A percentile compares a stretch with the other conserved stretches of the same genome.
These are phyloP conservation scores for Zaprionus kolodkinae DNA, from an alignment of 1,140 invertebrate species.

Conservation along the genomic window DNA sequence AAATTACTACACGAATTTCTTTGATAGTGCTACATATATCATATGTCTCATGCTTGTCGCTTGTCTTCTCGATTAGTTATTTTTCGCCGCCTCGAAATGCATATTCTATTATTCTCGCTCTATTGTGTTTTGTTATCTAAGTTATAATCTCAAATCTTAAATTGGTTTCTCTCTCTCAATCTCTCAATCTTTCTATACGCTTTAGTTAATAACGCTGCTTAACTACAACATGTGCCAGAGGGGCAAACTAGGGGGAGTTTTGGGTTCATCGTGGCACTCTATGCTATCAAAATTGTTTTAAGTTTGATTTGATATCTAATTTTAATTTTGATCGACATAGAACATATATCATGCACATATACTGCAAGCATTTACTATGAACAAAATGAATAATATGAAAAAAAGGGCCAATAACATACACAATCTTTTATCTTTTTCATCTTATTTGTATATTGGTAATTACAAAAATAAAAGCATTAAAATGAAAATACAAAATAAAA, in stretches of 20 bases:
- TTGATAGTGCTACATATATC: slow-evolving; percentile 62
- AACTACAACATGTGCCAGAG: slow-evolving; percentile 61
- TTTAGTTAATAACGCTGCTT: slow-evolving; percentile 60
- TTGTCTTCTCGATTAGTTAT: slow-evolving; percentile 7
- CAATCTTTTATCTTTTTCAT: not conserved
- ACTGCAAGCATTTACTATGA: not conserved
- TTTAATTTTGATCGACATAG: slow-evolving; percentile 14
- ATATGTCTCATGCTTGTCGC: slow-evolving; percentile 29
- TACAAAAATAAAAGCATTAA: slow-evolving; percentile 1
- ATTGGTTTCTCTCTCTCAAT: slow-evolving; percentile 42
- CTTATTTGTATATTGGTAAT: not conserved
- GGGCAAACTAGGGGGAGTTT: slow-evolving; percentile 4
- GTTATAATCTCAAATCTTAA: slow-evolving; percentile 11
- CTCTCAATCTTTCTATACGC: slow-evolving; percentile 36
- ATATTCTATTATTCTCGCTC: slow-evolving; percentile 37
- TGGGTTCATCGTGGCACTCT: slow-evolving; percentile 8
- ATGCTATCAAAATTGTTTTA: slow-evolving; percentile 6
- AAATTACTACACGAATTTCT: slow-evolving; percentile 70
- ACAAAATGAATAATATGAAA: not conserved
- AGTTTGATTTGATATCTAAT: slow-evolving; percentile 14
- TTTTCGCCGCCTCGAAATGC: slow-evolving; percentile 34
- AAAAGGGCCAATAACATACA: not conserved
- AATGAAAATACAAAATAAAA: not conserved
- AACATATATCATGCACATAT: not conserved
- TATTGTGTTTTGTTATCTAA: slow-evolving; percentile 10